phyloP scores from a whole-genome alignment of 2,797 vertebrate genomes.

The Takifugu rubripes region DNA sequence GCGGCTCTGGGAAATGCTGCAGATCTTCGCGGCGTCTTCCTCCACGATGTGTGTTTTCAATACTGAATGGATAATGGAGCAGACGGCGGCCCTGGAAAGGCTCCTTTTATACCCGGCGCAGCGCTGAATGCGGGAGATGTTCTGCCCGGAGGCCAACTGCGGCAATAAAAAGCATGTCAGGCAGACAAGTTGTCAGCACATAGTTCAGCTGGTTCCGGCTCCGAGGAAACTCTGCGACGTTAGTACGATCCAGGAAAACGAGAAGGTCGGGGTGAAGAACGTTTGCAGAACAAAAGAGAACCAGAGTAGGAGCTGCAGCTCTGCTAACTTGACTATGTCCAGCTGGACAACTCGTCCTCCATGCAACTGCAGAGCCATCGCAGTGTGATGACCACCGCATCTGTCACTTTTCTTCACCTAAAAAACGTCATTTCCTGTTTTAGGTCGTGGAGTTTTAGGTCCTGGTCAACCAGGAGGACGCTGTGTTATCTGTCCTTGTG shows the following conservation, averaged over 20 bases:
- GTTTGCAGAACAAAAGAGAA: too few species aligned
- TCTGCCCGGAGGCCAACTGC: constrained; percentile 69
- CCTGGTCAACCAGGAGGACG: too few species aligned
- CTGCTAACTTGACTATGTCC: too few species aligned
- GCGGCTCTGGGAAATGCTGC: constrained; percentile 54
- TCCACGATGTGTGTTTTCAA: constrained; percentile 60
- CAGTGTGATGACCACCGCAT: too few species aligned
- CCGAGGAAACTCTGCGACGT: constrained; percentile 41
- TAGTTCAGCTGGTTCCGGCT: constrained; percentile 55
- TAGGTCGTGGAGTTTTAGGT: too few species aligned
- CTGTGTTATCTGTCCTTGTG: too few species aligned
- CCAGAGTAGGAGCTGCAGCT: too few species aligned
- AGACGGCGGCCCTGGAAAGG: constrained; percentile 52
- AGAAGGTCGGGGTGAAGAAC: too few species aligned
- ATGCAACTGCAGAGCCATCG: too few species aligned
- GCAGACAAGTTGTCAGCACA: constrained; percentile 68
- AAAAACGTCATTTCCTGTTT: too few species aligned
- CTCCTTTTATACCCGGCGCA: constrained; percentile 42
- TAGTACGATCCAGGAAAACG: constrained; percentile 17
- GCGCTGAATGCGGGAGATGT: constrained; percentile 65
- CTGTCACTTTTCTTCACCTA: too few species aligned
- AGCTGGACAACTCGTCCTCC: too few species aligned
- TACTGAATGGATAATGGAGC: constrained; percentile 72
- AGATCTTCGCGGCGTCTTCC: constrained; percentile 52
- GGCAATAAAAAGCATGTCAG: constrained; percentile 74